Conservation (phyloP, 2,888 invertebrate species). For the Leptinotarsa rubiginosa region DNA sequence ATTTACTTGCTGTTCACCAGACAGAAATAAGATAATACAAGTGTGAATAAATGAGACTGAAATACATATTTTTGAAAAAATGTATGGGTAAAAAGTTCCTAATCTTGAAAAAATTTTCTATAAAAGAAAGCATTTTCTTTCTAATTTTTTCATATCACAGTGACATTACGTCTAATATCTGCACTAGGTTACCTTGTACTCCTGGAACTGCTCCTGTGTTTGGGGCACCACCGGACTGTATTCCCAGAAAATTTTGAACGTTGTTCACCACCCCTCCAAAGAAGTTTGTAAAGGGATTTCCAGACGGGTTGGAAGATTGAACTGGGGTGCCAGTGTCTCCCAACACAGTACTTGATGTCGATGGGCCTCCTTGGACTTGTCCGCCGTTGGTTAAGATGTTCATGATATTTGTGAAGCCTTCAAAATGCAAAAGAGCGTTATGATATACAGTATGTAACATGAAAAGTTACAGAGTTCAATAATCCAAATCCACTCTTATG, state of each 20-base stretch:
- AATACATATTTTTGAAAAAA: too few relatives aligned
- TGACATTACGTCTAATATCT: too few relatives aligned
- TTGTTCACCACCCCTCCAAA: slow-evolving; percentile 43
- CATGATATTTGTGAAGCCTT: slow-evolving; percentile 49
- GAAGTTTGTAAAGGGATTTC: slow-evolving; percentile 31
- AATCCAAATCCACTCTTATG: too few relatives aligned
- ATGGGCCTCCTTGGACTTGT: slow-evolving; percentile 38
- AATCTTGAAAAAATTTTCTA: too few relatives aligned
- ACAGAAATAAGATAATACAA: too few relatives aligned
- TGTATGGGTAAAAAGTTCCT: too few relatives aligned
- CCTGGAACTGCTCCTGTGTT: slow-evolving; percentile 25
- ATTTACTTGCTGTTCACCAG: too few relatives aligned
- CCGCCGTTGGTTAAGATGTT: slow-evolving; percentile 41
- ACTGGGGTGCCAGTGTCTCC: slow-evolving; percentile 44
- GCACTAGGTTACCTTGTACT: slow-evolving; percentile 41
- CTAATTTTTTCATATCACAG: not conserved
- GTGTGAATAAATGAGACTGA: too few relatives aligned
- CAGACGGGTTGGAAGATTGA: not conserved
- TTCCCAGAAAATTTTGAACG: slow-evolving; percentile 47
- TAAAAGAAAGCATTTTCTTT: too few relatives aligned
- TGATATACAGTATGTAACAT: too few relatives aligned
- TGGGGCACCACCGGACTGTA: slow-evolving; percentile 28
- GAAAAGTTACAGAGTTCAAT: too few relatives aligned
- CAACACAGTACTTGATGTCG: slow-evolving; percentile 47
- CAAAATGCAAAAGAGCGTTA: slow-evolving; percentile 14